These are phyloP conservation scores for Geothlypis trichas DNA, from an alignment of 2,113 vertebrate species.

Conservation along the genomic window DNA sequence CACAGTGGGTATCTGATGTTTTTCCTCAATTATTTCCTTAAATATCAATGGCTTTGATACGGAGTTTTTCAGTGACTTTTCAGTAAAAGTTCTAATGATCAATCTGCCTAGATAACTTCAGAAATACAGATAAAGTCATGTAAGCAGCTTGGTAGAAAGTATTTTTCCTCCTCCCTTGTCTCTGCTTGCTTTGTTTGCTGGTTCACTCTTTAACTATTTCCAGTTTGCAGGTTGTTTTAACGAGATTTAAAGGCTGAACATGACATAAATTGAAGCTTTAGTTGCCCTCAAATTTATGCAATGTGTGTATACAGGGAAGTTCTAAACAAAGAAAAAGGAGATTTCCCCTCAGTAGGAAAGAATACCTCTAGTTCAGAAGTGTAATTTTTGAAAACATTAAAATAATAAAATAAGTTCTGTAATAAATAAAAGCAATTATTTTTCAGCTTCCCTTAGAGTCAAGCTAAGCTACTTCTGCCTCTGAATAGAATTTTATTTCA, in stretches of 20 bases:
- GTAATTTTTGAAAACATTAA: background rate
- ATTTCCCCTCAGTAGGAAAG: background rate
- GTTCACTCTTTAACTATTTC: background rate
- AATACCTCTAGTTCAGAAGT: background rate
- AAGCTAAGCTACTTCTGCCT: background rate
- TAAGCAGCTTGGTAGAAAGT: background rate
- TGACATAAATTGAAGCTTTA: background rate
- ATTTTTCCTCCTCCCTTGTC: fast-evolving
- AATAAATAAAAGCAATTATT: conserved; percentile 17
- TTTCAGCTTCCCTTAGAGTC: background rate
- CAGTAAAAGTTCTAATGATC: background rate
- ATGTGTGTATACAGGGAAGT: background rate
- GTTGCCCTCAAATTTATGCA: background rate
- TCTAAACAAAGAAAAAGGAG: background rate
- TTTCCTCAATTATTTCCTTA: background rate
- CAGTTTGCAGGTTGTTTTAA: background rate
- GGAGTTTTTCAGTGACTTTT: background rate
- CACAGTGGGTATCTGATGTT: background rate
- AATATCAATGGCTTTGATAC: background rate
- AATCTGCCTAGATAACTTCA: background rate
- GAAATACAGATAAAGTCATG: background rate
- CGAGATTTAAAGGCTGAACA: background rate
- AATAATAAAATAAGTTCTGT: background rate
- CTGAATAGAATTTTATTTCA: background rate
- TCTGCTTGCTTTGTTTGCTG: background rate